These are phyloP conservation scores for Hermatobates lingyangjiaoensis DNA, from an alignment of 1,140 invertebrate genomes.

Conservation along the genomic window DNA sequence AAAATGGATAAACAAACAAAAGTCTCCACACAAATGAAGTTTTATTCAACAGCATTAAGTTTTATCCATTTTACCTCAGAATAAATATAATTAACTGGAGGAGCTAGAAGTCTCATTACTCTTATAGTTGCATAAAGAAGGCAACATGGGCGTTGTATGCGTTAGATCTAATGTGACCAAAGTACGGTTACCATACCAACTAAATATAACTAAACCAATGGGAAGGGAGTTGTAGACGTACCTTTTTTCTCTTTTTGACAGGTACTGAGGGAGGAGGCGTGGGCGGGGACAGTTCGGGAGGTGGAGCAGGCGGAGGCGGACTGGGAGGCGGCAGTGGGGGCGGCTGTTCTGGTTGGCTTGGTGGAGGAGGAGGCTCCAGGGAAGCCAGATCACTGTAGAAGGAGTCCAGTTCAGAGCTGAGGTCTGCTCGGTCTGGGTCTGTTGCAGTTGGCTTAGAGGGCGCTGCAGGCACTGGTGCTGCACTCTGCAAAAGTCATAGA, in stretches of 20 bases:
- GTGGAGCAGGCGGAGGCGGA: conserved; percentile 9
- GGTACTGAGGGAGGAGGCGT: conserved; percentile 1
- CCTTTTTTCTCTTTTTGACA: conserved; percentile 30
- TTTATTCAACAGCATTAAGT: no score
- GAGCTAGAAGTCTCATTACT: no score
- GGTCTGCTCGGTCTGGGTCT: conserved; percentile 20
- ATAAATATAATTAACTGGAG: no score
- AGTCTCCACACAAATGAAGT: no score
- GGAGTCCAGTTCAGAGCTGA: conserved; percentile 31
- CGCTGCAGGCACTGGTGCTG: not conserved
- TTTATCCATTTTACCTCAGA: no score
- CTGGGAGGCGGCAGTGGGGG: conserved; percentile 13
- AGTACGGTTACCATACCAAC: no score
- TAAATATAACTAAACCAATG: no score
- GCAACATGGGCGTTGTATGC: no score
- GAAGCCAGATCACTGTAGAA: conserved; percentile 40
- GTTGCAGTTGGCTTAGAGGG: not conserved
- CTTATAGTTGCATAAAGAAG: no score
- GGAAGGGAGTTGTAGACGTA: no score
- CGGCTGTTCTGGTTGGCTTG: conserved; percentile 5
- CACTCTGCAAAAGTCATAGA: conserved; percentile 5
- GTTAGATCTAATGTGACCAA: no score
- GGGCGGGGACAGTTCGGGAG: conserved; percentile 15
- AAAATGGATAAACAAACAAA: no score
- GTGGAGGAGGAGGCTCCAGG: conserved; percentile 23